phyloP scores from a whole-genome alignment of 2,797 vertebrate species.

The Manis pentadactyla region DNA sequence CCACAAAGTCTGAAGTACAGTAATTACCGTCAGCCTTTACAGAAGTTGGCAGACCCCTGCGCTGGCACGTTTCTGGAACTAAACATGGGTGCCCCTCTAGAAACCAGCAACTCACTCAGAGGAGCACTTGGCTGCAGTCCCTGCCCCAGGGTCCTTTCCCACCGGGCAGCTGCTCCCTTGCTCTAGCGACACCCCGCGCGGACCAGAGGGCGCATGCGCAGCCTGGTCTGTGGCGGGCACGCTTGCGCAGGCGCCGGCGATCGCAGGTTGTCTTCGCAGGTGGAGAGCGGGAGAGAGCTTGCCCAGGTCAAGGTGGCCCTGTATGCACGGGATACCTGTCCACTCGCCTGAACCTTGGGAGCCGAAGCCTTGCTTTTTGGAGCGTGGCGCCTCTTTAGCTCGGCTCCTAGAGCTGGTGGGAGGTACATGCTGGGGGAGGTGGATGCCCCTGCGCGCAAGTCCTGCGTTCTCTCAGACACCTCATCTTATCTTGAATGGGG shows the following conservation, averaged over 20 bases:
- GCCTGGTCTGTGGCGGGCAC: accelerated
- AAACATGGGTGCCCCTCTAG: neutral
- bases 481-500: neutral
- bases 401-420: too few relatives aligned
- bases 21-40: neutral
- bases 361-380: neutral
- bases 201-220: neutral
- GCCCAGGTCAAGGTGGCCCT: too few relatives aligned
- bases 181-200: accelerated
- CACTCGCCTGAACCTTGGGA: too few relatives aligned
- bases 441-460: neutral
- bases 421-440: neutral
- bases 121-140: neutral
- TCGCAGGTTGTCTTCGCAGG: accelerated
- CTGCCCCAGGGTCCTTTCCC: neutral
- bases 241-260: neutral
- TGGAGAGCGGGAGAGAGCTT: too few relatives aligned
- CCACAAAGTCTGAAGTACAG: neutral
- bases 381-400: neutral
- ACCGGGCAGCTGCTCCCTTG: neutral
- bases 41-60: neutral
- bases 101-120: neutral
- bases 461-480: neutral
- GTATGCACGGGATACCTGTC: too few relatives aligned
- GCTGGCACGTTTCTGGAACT: neutral